Percentiles rank a stretch among this genome's conserved stretches.
These are phyloP conservation scores for Trachops cirrhosus DNA, from an alignment of 2,797 vertebrate genomes.

Conservation along the genomic window DNA sequence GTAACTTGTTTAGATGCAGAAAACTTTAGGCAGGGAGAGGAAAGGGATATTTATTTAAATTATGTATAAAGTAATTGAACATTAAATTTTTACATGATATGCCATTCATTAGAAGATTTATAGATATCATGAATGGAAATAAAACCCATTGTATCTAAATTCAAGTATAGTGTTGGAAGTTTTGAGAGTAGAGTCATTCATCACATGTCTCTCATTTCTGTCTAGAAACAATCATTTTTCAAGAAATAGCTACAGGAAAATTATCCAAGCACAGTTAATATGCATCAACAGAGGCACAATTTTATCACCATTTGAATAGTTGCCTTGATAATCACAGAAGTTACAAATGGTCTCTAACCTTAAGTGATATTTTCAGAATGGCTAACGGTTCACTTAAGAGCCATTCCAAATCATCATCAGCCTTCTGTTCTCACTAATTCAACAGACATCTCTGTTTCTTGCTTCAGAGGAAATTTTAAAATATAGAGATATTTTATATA, in stretches of 20 bases:
- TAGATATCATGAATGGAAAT: background rate
- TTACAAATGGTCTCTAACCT: background rate
- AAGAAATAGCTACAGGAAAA: background rate
- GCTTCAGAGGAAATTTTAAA: background rate
- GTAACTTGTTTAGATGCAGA: background rate
- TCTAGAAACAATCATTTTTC: background rate
- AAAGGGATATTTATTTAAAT: background rate
- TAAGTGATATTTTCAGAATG: background rate
- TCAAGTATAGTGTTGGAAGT: background rate
- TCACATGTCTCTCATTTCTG: background rate
- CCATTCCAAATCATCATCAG: background rate
- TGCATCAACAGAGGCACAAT: background rate
- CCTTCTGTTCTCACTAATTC: background rate
- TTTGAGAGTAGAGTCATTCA: background rate
- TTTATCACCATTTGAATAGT: background rate
- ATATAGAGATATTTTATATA: background rate
- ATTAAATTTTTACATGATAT: background rate
- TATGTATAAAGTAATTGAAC: background rate
- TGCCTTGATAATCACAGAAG: background rate
- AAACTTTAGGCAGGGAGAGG: background rate
- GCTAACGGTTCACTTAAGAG: background rate
- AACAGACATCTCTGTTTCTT: background rate
- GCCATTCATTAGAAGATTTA: background rate
- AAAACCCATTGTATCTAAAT: background rate
- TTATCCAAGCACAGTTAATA: background rate